phyloP scores from a whole-genome alignment of 2,797 vertebrate genomes.

The Natrix natrix region DNA sequence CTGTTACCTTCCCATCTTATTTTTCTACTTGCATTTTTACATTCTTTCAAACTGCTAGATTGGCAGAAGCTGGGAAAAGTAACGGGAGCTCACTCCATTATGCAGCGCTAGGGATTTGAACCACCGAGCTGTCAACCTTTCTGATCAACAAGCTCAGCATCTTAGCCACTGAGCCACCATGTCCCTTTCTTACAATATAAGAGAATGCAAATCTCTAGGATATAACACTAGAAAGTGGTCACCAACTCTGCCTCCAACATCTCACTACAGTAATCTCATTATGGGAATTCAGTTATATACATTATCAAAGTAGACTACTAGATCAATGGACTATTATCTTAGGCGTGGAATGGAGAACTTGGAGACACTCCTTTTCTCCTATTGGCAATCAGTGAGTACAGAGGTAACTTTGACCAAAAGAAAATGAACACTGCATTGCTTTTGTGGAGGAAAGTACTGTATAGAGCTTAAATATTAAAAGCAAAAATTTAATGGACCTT shows the following conservation, averaged over 20 bases:
- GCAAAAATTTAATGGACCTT: background rate
- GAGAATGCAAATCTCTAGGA: background rate
- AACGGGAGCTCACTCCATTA: too few species aligned
- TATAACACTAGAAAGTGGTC: background rate
- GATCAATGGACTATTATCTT: background rate
- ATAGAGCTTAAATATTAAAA: background rate
- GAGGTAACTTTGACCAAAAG: background rate
- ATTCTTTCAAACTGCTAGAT: too few species aligned
- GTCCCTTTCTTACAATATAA: too few species aligned
- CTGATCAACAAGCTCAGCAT: too few species aligned
- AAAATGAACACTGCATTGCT: background rate
- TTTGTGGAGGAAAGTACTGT: background rate
- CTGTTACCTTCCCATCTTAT: too few species aligned
- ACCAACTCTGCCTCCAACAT: background rate
- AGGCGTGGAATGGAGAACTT: background rate
- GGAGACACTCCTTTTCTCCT: background rate
- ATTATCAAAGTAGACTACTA: background rate
- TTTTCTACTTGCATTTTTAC: too few species aligned
- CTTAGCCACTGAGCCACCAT: too few species aligned
- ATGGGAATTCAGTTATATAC: background rate
- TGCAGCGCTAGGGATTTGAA: too few species aligned
- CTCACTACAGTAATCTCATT: background rate
- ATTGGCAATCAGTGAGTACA: background rate
- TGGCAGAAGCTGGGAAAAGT: too few species aligned
- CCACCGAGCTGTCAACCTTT: too few species aligned